phyloP scores from a whole-genome alignment of 2,888 invertebrate genomes.

The Pachydiplax longipennis region DNA sequence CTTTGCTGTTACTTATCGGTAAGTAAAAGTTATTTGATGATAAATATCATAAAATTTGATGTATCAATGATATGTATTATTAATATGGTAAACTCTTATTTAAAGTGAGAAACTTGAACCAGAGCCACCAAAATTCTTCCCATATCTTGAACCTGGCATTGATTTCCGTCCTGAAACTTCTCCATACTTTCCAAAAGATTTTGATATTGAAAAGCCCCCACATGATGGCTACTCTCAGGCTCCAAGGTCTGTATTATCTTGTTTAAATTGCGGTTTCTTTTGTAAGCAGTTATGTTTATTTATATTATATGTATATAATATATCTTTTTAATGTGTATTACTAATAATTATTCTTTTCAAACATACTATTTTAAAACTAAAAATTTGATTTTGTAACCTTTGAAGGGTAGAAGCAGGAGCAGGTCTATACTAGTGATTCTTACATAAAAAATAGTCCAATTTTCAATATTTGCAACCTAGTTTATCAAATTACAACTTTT shows the following conservation, averaged over 20 bases:
- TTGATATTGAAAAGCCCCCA: constrained; percentile 86
- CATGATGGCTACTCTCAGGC: constrained; percentile 85
- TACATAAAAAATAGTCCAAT: no score
- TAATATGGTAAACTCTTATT: background rate
- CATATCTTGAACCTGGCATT: constrained; percentile 80
- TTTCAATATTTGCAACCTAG: no score
- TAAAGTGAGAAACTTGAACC: constrained; percentile 76
- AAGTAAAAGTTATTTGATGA: constrained; percentile 19
- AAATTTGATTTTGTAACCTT: no score
- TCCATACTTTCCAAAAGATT: constrained; percentile 90
- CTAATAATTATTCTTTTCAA: background rate
- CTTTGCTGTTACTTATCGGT: constrained; percentile 78
- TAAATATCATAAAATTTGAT: background rate
- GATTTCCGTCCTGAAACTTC: constrained; percentile 86
- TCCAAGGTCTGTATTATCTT: constrained; percentile 62
- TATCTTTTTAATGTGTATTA: no score
- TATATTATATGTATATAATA: background rate
- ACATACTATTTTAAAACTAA: no score
- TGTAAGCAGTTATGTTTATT: background rate
- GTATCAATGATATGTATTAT: background rate
- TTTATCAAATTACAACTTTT: no score
- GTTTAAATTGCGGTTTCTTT: background rate
- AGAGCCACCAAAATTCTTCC: constrained; percentile 79
- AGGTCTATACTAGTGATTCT: no score
- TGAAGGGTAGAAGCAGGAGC: no score